Base-by-base conservation (phyloP, 2,797 vertebrate genomes). In the Neomorphus geoffroyi region DNA sequence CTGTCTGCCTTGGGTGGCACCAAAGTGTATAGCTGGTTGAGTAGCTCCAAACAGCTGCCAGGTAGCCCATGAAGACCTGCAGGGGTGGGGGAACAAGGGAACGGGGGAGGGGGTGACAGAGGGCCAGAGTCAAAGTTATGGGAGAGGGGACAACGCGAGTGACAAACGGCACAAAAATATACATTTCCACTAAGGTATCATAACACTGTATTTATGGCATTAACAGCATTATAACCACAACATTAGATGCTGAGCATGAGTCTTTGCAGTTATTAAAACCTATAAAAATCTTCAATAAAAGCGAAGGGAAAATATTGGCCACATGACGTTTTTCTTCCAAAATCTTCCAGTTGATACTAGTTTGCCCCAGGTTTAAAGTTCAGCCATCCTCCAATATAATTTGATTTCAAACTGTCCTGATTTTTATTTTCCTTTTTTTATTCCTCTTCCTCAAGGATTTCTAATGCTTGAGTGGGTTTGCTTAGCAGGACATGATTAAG, bases 221-320 rank as follows among this genome's bases (percentile, higher is more conserved):
- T 60, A 74, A 64, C 45, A 65, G 50, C 30, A 87, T 82, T 83
- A 62, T 39, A 85, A 77, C 30, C 37, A 60, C 18, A 7, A 1
- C 9, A 41, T 48, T 82, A 85, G 45, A 82, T 70, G 53, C 67
- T 79, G 80, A 88, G 26, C 22, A 2, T 57, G 62, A 80, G 22
- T 9, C 41, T 89, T 73, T 51, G 23, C 37, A 71, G 74, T 87
- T 93, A 93, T 92, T 97, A 96, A 91, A 95, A 67, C 35, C 22
- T 71, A 91, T 65, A 93, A 94, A 94, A 92, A 80, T 78, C 30
- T 78, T 51, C 32, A 6, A 43, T 50, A 82, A 90, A 92, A 91
- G 2, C 5, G 18, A 85, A 92, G 12, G 11, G 60, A 77, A 88
- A 91, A 87, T 65, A 84, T 24, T 50, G 30, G 11, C 54, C 67